Evolutionary conservation across 2,113 vertebrate species (phyloP), one percentile per base, ranked within the genome.

Genomic region (Oncorhynchus gorbuscha): DNA sequence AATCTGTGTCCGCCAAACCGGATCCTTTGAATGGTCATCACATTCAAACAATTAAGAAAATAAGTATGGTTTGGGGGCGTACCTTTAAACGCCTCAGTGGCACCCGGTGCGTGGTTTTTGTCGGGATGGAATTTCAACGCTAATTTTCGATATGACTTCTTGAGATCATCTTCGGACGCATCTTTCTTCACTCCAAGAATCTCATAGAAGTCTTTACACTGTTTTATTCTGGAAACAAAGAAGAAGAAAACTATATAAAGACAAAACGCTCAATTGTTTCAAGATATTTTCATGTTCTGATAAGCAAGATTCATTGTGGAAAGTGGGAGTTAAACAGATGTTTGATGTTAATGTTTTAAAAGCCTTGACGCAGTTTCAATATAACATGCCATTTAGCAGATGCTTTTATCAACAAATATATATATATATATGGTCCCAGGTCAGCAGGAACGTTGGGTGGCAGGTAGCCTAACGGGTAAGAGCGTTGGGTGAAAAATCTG

Each of bases 41-140:
- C 20, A 4, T 4, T 32, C 14, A 26, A 67, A 55, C 4, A 61
- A 7, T 16, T 2, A 8, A 9, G 24, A 39, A 28, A 16, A 45
- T 3, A 22, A 14, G n/a, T 13, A 12, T 8, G 4, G 39, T 22
- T 71, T 48, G 6, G 5, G 1, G 1, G 6, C 26, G 74, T 87
- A 98, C 98, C 97, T 96, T 99, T 99, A 90, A 99, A 99, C 0
- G 97, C 97, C 73, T 99, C 98, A 0, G 98, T 98, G 66, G 98
- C 96, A 0, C 97, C 97, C 0, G 97, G 97, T 0, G 96, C 95
- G 0, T 94, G 96, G 85, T 99, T 99, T 90, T 99, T 99, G 87
- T 99, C 98, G 0, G 98, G 98, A 80, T 99, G 98, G 88, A 99
- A 99, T 76, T 95, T 98, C 81, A 99, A 91, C 0, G 98, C 97